Evolutionary conservation across 2,888 invertebrate species (phyloP).

Genomic region (Agrotis puta): DNA sequence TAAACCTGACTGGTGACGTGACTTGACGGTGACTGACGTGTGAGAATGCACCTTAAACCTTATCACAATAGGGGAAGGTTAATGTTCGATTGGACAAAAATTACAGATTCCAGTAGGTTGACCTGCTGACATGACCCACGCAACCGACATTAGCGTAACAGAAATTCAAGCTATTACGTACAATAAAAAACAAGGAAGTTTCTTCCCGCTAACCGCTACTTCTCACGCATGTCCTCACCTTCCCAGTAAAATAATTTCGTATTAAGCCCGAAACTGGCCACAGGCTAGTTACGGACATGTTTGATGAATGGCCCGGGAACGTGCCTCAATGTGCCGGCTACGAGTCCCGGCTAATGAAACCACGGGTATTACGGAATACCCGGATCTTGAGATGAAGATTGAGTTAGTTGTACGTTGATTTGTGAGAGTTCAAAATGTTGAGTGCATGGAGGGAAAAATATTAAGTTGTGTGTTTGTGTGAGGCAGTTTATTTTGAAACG

Average conservation of each 20-base stretch:
- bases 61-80: too few species aligned
- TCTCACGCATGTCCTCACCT: not conserved
- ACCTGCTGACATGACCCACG: too few species aligned
- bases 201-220: not conserved
- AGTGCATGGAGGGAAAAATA: not conserved
- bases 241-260: slow-evolving; percentile 47
- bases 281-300: slow-evolving; percentile 48
- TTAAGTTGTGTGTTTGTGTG: not conserved
- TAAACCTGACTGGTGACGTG: too few species aligned
- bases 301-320: slow-evolving; percentile 52
- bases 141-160: too few species aligned
- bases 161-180: not conserved
- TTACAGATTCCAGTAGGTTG: too few species aligned
- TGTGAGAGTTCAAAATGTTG: slow-evolving; percentile 3
- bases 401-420: slow-evolving; percentile 45
- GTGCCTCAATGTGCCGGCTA: slow-evolving; percentile 38
- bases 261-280: slow-evolving; percentile 26
- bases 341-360: slow-evolving; percentile 51
- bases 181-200: not conserved
- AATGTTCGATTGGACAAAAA: too few species aligned
- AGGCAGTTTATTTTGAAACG: not conserved
- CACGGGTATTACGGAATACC: slow-evolving; percentile 37
- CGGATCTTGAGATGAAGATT: slow-evolving; percentile 44
- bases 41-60: too few species aligned
- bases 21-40: too few species aligned